Percentiles rank a stretch among this genome's conserved stretches.
These are phyloP conservation scores for Eilema sororculum DNA, from an alignment of 2,888 invertebrate species.

Conservation along the genomic window DNA sequence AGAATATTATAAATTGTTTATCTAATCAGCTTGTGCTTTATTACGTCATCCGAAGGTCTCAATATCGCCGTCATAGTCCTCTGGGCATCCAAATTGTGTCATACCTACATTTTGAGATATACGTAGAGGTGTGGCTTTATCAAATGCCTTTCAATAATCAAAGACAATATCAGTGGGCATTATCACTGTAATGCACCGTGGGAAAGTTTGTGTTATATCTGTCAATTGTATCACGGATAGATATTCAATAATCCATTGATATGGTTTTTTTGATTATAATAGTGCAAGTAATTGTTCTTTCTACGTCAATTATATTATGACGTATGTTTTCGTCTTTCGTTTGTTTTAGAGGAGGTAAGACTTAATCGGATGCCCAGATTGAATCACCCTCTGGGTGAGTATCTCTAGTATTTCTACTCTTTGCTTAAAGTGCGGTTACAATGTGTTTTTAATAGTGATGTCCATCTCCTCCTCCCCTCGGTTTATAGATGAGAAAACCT, in stretches of 20 bases:
- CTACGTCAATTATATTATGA: neutral
- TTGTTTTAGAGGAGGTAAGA: neutral
- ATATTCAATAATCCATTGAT: neutral
- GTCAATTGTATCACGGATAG: neutral
- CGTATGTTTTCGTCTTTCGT: neutral
- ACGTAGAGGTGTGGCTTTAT: conserved; percentile 1
- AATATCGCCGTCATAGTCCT: neutral
- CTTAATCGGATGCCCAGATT: neutral
- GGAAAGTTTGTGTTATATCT: conserved; percentile 4
- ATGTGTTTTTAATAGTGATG: too few relatives aligned
- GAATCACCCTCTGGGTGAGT: neutral
- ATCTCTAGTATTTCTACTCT: neutral
- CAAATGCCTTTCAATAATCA: neutral
- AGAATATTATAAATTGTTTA: too few relatives aligned
- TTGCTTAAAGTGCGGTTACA: neutral
- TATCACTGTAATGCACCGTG: conserved; percentile 7
- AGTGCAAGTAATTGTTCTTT: neutral
- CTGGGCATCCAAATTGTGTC: neutral
- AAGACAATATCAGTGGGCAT: neutral
- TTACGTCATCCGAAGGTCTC: neutral
- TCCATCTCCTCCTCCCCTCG: too few relatives aligned
- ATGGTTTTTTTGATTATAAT: neutral
- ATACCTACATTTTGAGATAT: neutral
- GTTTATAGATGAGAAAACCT: too few relatives aligned
- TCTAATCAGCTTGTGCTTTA: neutral